These are phyloP conservation scores for Propithecus deckenii DNA, from an alignment of 2,797 vertebrate genomes.

Conservation along the genomic window DNA sequence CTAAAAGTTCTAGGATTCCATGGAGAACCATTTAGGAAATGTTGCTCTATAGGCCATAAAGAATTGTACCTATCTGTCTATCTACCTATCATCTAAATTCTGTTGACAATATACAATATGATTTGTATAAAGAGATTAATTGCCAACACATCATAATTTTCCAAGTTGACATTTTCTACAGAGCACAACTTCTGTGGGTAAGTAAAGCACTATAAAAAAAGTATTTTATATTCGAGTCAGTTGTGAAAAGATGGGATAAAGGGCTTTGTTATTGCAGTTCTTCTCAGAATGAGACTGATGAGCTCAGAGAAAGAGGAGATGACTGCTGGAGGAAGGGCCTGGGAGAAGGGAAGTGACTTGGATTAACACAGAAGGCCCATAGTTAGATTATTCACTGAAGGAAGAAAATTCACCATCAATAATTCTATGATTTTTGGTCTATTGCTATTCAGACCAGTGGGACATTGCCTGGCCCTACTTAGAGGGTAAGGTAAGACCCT, in stretches of 20 bases:
- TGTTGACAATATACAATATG: not conserved
- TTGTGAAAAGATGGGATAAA: not conserved
- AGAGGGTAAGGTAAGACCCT: conserved; percentile 41
- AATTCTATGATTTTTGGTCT: conserved; percentile 58
- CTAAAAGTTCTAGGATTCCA: not conserved
- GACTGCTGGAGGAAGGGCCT: not conserved
- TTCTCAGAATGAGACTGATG: conserved; percentile 7
- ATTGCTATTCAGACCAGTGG: conserved; percentile 19
- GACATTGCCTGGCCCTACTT: conserved; percentile 43
- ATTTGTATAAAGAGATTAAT: conserved; percentile 10
- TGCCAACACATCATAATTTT: not conserved
- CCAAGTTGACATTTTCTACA: not conserved
- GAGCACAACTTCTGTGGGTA: not conserved
- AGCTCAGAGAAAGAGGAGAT: not conserved
- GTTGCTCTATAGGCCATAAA: not conserved
- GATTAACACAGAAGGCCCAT: not conserved
- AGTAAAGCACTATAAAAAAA: not conserved
- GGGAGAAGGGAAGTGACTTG: not conserved
- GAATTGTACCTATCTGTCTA: not conserved
- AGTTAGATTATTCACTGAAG: not conserved
- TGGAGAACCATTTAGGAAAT: not conserved
- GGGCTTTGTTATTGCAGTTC: not conserved
- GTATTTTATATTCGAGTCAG: not conserved
- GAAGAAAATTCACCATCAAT: conserved; percentile 31
- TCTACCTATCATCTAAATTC: not conserved